phyloP scores from a whole-genome alignment of 2,797 vertebrate species.

The Apogon hyalosoma region DNA sequence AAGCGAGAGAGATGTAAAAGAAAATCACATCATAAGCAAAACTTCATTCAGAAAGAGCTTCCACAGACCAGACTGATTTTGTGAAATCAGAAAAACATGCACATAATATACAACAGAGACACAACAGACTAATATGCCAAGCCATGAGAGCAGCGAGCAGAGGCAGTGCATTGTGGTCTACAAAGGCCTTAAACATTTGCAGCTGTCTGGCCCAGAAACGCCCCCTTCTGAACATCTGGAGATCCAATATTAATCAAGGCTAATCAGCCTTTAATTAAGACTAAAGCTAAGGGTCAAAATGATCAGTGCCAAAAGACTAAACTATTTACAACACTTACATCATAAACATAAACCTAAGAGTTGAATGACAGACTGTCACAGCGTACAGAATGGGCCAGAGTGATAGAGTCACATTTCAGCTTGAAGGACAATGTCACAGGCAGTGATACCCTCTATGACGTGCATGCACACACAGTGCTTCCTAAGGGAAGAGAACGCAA shows the following conservation, averaged over 20 bases:
- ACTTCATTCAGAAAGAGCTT: conserved; percentile 63
- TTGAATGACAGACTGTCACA: conserved; percentile 38
- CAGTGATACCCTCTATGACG: conserved; percentile 64
- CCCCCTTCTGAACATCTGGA: conserved; percentile 71
- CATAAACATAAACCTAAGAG: not conserved
- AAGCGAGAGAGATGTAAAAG: conserved; percentile 51
- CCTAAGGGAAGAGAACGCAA: conserved; percentile 50
- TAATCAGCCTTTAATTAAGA: conserved; percentile 61
- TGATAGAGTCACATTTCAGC: conserved; percentile 75
- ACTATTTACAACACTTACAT: not conserved
- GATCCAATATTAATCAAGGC: conserved; percentile 58
- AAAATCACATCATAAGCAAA: conserved; percentile 65
- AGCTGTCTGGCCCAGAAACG: conserved; percentile 57
- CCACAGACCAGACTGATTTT: conserved; percentile 51
- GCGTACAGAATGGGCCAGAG: conserved; percentile 40
- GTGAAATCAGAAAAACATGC: conserved; percentile 64
- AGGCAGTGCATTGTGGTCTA: conserved; percentile 42
- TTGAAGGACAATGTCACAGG: conserved; percentile 73
- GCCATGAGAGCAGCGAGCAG: conserved; percentile 48
- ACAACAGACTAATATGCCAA: conserved; percentile 47
- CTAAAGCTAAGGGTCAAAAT: conserved; percentile 39
- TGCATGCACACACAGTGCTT: conserved; percentile 51
- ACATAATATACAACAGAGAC: conserved; percentile 57
- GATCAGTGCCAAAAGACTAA: conserved; percentile 38
- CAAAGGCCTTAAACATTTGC: conserved; percentile 57